Base-by-base conservation (phyloP, 2,888 invertebrate species). In the Nomada flava region DNA sequence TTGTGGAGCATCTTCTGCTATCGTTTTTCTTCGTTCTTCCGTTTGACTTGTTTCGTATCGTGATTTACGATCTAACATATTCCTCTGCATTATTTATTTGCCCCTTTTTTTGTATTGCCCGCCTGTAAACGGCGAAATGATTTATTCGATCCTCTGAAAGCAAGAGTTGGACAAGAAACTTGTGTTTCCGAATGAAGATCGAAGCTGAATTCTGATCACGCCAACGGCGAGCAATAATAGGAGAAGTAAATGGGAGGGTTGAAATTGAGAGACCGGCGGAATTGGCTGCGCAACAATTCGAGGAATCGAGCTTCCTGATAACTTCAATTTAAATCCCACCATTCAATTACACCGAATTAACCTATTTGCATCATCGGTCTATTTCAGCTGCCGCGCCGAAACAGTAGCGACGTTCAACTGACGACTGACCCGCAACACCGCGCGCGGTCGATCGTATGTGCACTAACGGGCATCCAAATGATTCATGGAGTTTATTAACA, bases 161-260 rank as follows among this genome's bases (percentile, higher is more conserved):
- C 23, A 15, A 36, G 2, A 10, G 10, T n/a, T 0, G 23, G 36
- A 36, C 13, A 26, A 18, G 23, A 2, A 26, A 68, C 15, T 44
- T 44, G 9, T 3, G 10, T 15, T 44, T 9, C 23, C 23, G 13
- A 57, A 26, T 57, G 44, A 57, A 44, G 57, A 44, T 44, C 23
- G 26, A 57, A 57, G 13, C 10, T 7, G 44, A 13, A 23, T 44
- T n/a, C n/a, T 13, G 11, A 55, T 23, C 15, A 13, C 26, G 15
- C 36, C 55, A 44, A 69, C 42, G 26, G 26, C 57, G 18, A 13
- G n/a, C 26, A 69, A 55, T 55, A 57, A 57, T 44, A 26, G 44
- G 2, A 11, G 1, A 18, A 0, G 42, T 11, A 23, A 42, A 15
- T 11, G 20, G 23, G 26, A 4, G 53, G 20, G 55, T 57, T 11